Evolutionary conservation across 2,888 invertebrate genomes (phyloP).

Genomic region (Epistrophe eligans): DNA sequence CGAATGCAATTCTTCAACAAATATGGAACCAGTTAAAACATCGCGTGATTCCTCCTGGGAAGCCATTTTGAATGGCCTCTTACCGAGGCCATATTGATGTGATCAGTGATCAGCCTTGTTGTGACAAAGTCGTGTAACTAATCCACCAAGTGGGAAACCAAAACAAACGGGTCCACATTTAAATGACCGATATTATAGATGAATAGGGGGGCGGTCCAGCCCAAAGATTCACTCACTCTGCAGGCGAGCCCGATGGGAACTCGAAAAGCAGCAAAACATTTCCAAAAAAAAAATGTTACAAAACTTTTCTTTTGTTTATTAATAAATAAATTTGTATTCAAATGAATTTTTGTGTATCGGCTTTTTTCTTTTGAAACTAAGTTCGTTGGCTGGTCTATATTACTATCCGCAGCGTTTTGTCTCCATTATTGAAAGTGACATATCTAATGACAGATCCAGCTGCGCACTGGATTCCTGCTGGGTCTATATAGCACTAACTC

Average conservation of each 20-base stretch:
- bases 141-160: constrained; percentile 50
- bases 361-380: constrained; percentile 50
- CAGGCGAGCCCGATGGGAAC: constrained; percentile 59
- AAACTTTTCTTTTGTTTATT: constrained; percentile 41
- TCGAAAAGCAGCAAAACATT: constrained; percentile 41
- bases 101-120: constrained; percentile 63
- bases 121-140: constrained; percentile 62
- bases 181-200: constrained; percentile 38
- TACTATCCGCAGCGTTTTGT: constrained; percentile 48
- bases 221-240: constrained; percentile 56
- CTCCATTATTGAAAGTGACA: constrained; percentile 77
- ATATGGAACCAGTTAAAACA: constrained; percentile 62
- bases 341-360: constrained; percentile 57
- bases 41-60: constrained; percentile 26
- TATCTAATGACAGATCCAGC: constrained; percentile 83
- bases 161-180: constrained; percentile 48
- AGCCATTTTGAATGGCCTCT: constrained; percentile 53
- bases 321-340: constrained; percentile 68
- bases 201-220: constrained; percentile 60
- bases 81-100: constrained; percentile 45
- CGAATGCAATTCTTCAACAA: constrained; percentile 83
- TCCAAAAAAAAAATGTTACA: constrained; percentile 16
- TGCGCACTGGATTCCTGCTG: constrained; percentile 78
- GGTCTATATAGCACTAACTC: constrained; percentile 12
- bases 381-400: constrained; percentile 50